Evolutionary conservation across 2,113 vertebrate genomes (phyloP).

Genomic region (Ceyx margarethae): DNA sequence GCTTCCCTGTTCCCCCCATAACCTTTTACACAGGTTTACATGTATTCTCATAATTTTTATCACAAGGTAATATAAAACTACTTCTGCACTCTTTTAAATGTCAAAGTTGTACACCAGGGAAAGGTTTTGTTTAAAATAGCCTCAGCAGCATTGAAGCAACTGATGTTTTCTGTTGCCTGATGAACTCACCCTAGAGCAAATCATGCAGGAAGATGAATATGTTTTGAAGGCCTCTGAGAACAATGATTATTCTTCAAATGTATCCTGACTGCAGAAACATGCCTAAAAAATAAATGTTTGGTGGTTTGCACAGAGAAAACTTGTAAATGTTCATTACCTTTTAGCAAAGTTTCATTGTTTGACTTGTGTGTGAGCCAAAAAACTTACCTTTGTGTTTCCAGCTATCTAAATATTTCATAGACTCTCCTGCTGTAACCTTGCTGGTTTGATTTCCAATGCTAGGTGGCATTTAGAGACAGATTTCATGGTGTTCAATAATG

Average conservation of each 20-base stretch:
- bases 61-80: background rate
- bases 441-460: slow-evolving; percentile 35
- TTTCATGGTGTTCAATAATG: background rate
- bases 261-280: background rate
- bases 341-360: background rate
- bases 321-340: background rate
- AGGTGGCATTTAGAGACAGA: background rate
- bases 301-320: background rate
- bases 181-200: background rate
- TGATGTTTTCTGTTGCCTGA: background rate
- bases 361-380: background rate
- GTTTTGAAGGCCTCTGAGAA: slow-evolving; percentile 4
- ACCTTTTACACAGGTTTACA: background rate
- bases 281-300: background rate
- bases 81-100: background rate
- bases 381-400: background rate
- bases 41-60: background rate
- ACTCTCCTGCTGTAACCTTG: background rate
- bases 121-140: slow-evolving; percentile 8
- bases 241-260: background rate
- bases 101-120: background rate
- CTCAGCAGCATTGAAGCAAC: background rate
- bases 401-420: background rate
- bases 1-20: background rate
- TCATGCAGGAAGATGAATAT: background rate